A percentile compares a stretch with the other conserved stretches of the same genome.
These are phyloP conservation scores for Cotesia vestalis DNA, from an alignment of 1,140 invertebrate genomes.

Conservation along the genomic window DNA sequence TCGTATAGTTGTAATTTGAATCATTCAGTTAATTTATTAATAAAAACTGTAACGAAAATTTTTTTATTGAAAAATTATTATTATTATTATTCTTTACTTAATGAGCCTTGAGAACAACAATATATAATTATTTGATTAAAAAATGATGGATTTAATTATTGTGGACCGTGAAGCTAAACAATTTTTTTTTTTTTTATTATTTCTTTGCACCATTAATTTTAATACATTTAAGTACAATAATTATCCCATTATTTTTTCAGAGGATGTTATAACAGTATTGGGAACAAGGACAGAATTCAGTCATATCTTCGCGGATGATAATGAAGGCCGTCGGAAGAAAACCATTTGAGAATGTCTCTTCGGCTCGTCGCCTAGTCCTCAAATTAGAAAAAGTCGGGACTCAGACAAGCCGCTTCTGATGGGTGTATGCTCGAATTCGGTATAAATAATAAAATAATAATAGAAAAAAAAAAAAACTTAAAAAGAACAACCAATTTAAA, in stretches of 20 bases:
- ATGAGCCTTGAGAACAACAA: no score
- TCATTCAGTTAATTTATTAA: no score
- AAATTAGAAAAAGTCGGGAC: constrained; percentile 41
- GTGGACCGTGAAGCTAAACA: no score
- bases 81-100: no score
- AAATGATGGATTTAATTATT: no score
- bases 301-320: constrained; percentile 47
- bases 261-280: constrained; percentile 48
- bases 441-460: constrained; percentile 1
- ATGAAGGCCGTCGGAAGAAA: constrained; percentile 50
- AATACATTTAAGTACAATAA: background rate
- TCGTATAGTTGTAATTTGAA: no score
- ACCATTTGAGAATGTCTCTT: constrained; percentile 59
- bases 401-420: constrained; percentile 47
- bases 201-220: no score
- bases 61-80: no score
- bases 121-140: no score
- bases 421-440: constrained; percentile 46
- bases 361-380: constrained; percentile 45
- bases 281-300: constrained; percentile 47
- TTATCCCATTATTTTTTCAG: constrained; percentile 38
- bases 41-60: no score
- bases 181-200: no score
- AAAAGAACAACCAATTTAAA: background rate
- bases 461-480: background rate